Evolutionary conservation across 2,113 vertebrate genomes (phyloP), one percentile per base, ranked within the genome.

Genomic region (Corynorhinus townsendii): DNA sequence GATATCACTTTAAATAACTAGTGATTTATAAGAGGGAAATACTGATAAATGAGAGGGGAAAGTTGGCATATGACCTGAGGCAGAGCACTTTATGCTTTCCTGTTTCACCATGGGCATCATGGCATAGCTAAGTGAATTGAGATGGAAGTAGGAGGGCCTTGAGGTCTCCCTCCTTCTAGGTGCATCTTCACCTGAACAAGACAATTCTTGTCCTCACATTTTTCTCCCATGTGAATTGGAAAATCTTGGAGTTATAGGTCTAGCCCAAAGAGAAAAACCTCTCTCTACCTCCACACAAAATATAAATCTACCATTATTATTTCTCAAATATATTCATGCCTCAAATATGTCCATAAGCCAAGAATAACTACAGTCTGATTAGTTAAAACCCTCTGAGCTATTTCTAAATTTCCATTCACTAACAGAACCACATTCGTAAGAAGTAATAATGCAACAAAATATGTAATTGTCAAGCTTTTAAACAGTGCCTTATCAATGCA

Each of bases 11-110:
- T 38, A 64, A 85, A 84, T 81, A 71, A 86, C 8, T 76, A 89
- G n/a, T 45, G n/a, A 20, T 87, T 93, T 92, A 86, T n/a, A 82
- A 24, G 16, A 35, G 72, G 59, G 76, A 96, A 92, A 43, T 20
- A 69, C 6, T 72, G 1, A 20, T 49, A 49, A 86, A 81, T 69
- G 52, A 89, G 38, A 86, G 19, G 19, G n/a, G 54, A 38, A 22
- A 28, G 19, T n/a, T 86, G n/a, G 38, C 19, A 56, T 6, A 30
- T 49, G 28, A 11, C 17, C 4, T 28, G 45, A 14, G 19, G 30
- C 10, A 56, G 5, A 47, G 0, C 8, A 40, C 4, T 54, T n/a
- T 22, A 15, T 49, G 82, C 8, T 69, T 81, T 91, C 33, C 24
- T n/a, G 4, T 19, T 69, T 91, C 59, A 66, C 33, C 7, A 2